A percentile compares a stretch with the other conserved stretches of the same genome.
Evolutionary conservation across 2,797 vertebrate species (phyloP).

Genomic region (Tauraco hartlaubi): DNA sequence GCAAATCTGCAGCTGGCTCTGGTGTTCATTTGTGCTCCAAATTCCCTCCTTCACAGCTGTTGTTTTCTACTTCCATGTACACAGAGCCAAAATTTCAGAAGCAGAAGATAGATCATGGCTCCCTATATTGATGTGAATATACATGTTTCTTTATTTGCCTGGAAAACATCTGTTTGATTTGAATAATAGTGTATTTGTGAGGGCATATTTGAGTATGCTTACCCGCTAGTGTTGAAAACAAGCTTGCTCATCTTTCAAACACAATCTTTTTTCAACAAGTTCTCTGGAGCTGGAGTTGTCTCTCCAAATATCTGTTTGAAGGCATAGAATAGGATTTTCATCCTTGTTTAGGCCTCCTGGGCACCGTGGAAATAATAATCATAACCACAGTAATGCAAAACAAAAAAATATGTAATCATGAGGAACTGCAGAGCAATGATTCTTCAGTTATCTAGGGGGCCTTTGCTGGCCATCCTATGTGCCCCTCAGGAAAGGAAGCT

Average conservation of each 20-base stretch:
- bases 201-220: neutral
- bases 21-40: conserved; percentile 49
- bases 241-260: neutral
- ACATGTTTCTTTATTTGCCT: neutral
- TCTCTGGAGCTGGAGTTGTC: neutral
- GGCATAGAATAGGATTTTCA: neutral
- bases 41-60: conserved; percentile 51
- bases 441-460: neutral
- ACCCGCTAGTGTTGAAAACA: neutral
- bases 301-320: neutral
- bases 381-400: neutral
- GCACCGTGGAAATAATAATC: neutral
- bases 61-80: conserved; percentile 44
- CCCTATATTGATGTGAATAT: neutral
- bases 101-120: neutral
- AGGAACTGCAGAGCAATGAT: neutral
- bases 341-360: neutral
- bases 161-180: neutral
- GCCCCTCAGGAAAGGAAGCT: neutral
- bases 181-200: neutral
- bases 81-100: conserved; percentile 32
- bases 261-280: neutral
- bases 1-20: conserved; percentile 59
- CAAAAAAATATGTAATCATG: neutral
- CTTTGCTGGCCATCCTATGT: neutral